Conservation (phyloP, 2,888 invertebrate species). For the Andrena minutula region DNA sequence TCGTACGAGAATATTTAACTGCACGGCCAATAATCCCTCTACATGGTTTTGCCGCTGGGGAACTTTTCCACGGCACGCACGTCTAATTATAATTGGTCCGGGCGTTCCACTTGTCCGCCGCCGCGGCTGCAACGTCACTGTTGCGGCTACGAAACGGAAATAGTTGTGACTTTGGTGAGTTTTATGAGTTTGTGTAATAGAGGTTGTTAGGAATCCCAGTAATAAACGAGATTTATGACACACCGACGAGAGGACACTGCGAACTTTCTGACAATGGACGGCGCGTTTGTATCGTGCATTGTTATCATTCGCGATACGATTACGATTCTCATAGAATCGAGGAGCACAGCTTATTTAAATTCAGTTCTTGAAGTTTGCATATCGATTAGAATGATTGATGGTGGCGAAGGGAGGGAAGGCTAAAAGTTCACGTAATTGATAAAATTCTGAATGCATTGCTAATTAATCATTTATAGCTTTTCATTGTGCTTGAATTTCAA, state of each 20-base stretch:
- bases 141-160: neutral
- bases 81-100: slow-evolving; percentile 17
- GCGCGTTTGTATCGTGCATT: neutral
- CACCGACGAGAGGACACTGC: neutral
- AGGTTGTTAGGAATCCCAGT: neutral
- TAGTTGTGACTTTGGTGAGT: neutral
- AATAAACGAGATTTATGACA: neutral
- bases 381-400: no score
- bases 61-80: slow-evolving; percentile 21
- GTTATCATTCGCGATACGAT: neutral
- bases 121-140: neutral
- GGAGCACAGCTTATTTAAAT: no score
- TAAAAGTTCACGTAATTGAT: no score
- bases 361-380: no score
- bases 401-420: no score
- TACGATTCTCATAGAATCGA: no score
- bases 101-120: neutral
- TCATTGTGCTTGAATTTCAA: no score
- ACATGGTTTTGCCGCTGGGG: neutral
- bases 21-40: slow-evolving; percentile 44
- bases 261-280: neutral
- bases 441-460: no score
- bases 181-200: neutral
- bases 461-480: no score
- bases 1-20: slow-evolving; percentile 57